Base-by-base conservation (phyloP, 2,113 vertebrate genomes). In the Paracanthobrama guichenoti region DNA sequence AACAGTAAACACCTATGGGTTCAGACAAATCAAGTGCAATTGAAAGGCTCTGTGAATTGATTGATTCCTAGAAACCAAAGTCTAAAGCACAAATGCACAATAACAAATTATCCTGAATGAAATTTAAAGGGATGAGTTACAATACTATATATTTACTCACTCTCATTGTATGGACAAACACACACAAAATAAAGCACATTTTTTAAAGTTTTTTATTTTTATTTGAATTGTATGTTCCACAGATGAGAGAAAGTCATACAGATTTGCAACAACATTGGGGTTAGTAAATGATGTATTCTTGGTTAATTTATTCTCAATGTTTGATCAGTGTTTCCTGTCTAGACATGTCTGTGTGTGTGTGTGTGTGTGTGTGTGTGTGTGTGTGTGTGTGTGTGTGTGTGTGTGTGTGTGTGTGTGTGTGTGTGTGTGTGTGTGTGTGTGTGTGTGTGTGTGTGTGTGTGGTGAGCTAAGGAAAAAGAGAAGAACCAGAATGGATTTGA, bases 241-340 rank as follows among this genome's bases (percentile, higher is more conserved):
- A 35, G 35, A 35, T 35, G 35, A 35, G 35, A 35, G 35, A 35
- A 5, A 35, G 35, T 35, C 35, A 35, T 31, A 48, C 11, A 14
- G 0, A 11, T 48, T 73, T 48, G 35, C 35, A 71, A 39, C n/a
- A 4, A 44, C 42, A 24, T 26, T 4, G 24, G n/a, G 5, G n/a
- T 73, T 44, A 73, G 14, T 24, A 66, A 74, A n/a, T 18, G 0
- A 72, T 28, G 31, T 50, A 14, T 79, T 55, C 55, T 73, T 81
- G 62, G 76, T 69, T n/a, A 48, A 81, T 88, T 82, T 86, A 76
- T 73, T 50, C 66, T 75, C 64, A 62, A 24, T 18, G 79, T 71
- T 74, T 87, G 69, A 85, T 67, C 78, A 83, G 35, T 50, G 62
- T 85, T 89, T 89, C 83, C 86, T 90, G 88, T 90, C 85, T 90